phyloP scores from a whole-genome alignment of 2,113 vertebrate species.

The Gobiocypris rarus region DNA sequence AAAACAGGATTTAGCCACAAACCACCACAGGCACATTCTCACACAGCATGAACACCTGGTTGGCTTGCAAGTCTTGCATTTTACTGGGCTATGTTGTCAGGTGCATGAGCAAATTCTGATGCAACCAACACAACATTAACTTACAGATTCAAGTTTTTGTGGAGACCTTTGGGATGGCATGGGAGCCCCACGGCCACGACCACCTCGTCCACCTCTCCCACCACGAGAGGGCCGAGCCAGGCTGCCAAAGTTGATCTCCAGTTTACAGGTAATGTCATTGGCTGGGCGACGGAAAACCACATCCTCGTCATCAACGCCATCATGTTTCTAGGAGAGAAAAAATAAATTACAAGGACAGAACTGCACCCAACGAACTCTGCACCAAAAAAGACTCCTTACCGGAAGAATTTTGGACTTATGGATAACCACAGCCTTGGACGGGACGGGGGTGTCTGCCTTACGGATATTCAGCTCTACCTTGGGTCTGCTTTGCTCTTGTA shows the following conservation, averaged over 20 bases:
- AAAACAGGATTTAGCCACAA: conserved; percentile 12
- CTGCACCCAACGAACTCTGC: no score
- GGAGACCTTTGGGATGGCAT: conserved; percentile 61
- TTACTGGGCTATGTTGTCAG: neutral
- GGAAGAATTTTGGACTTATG: conserved; percentile 86
- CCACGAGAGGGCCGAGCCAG: conserved; percentile 82
- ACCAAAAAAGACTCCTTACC: conserved; percentile 72
- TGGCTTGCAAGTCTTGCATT: neutral
- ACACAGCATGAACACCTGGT: neutral
- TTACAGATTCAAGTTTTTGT: conserved; percentile 65
- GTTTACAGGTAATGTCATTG: conserved; percentile 92
- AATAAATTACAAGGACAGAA: neutral
- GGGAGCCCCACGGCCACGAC: conserved; percentile 64
- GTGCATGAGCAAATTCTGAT: neutral
- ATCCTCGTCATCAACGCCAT: conserved; percentile 69
- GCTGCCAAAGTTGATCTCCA: conserved; percentile 95
- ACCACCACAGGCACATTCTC: neutral
- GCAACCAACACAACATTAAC: conserved; percentile 4
- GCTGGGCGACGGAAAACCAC: conserved; percentile 79
- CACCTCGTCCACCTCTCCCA: conserved; percentile 79
- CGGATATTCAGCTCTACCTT: conserved; percentile 94
- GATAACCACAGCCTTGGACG: conserved; percentile 93
- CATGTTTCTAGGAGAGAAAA: neutral
- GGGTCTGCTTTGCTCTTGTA: conserved; percentile 85
- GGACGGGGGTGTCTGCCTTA: conserved; percentile 85